phyloP scores from a whole-genome alignment of 2,113 vertebrate genomes.

The Anolis carolinensis region DNA sequence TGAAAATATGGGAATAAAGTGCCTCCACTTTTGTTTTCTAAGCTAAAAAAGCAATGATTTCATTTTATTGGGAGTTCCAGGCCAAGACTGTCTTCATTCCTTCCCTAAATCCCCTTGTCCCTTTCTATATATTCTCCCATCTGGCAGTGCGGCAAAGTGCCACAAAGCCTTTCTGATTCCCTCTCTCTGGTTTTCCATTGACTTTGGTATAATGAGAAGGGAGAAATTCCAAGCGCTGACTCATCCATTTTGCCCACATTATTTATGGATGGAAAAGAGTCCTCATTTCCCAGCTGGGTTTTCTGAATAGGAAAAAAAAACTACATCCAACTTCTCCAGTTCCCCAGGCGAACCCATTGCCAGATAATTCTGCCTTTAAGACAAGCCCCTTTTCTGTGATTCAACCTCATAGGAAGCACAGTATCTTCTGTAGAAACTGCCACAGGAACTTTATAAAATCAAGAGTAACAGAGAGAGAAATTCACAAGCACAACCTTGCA shows the following conservation, averaged over 20 bases:
- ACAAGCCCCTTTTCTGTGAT: conserved; percentile 48
- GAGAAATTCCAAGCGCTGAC: conserved; percentile 32
- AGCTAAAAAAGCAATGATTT: neutral
- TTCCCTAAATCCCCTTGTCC: neutral
- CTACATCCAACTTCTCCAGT: conserved; percentile 47
- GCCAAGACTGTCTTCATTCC: neutral
- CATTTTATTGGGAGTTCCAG: neutral
- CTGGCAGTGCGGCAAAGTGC: rapidly evolving
- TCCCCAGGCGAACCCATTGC: conserved; percentile 43
- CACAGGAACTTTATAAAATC: conserved; percentile 55
- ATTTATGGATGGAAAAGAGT: conserved; percentile 41
- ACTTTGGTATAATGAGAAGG: rapidly evolving
- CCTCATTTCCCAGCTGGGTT: conserved; percentile 41
- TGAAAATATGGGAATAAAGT: neutral
- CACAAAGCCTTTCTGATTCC: neutral
- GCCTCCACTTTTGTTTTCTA: neutral
- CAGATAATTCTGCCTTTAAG: conserved; percentile 51
- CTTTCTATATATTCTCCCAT: rapidly evolving
- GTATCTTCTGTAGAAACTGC: conserved; percentile 64
- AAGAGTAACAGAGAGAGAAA: neutral
- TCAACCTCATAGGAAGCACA: conserved; percentile 55
- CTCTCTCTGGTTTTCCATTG: neutral
- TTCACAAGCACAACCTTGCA: too few species aligned
- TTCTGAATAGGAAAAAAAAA: conserved; percentile 45
- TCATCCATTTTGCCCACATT: conserved; percentile 13